Conservation (phyloP, 2,888 invertebrate species). For the Rosalia funebris region DNA sequence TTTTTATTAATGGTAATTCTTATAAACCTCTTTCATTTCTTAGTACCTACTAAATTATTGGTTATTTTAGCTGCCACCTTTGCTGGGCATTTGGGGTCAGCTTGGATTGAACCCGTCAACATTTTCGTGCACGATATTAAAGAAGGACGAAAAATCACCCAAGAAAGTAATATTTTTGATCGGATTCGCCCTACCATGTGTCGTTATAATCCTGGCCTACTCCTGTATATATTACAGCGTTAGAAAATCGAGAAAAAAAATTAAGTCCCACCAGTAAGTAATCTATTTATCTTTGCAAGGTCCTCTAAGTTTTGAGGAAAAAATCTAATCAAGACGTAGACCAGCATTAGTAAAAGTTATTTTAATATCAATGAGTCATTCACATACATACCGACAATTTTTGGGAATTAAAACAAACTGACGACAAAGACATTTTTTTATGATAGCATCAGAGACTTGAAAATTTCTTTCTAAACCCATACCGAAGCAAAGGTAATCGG, state of each 20-base stretch:
- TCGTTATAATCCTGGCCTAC: conserved; percentile 86
- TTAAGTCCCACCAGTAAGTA: conserved; percentile 76
- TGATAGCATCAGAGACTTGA: too few relatives aligned
- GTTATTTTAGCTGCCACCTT: conserved; percentile 75
- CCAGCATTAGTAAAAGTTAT: too few relatives aligned
- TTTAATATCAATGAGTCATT: too few relatives aligned
- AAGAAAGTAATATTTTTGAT: conserved; percentile 86
- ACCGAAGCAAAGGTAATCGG: too few relatives aligned
- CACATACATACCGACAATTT: too few relatives aligned
- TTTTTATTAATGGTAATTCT: conserved; percentile 75
- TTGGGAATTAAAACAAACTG: too few relatives aligned
- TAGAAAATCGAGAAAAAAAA: conserved; percentile 75
- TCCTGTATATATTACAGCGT: conserved; percentile 87
- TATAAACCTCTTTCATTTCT: conserved; percentile 24
- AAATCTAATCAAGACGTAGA: too few relatives aligned
- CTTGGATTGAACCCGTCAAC: conserved; percentile 82
- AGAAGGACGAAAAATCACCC: conserved; percentile 80
- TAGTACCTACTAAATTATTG: conserved; percentile 4
- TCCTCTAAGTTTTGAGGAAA: too few relatives aligned
- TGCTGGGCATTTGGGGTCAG: conserved; percentile 85
- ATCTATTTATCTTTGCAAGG: too few relatives aligned
- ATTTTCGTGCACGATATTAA: conserved; percentile 89
- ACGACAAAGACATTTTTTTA: too few relatives aligned
- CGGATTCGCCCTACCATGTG: conserved; percentile 85
- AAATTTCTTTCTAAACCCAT: too few relatives aligned